Base-by-base conservation (phyloP, 2,113 vertebrate genomes). In the Perccottus glenii region DNA sequence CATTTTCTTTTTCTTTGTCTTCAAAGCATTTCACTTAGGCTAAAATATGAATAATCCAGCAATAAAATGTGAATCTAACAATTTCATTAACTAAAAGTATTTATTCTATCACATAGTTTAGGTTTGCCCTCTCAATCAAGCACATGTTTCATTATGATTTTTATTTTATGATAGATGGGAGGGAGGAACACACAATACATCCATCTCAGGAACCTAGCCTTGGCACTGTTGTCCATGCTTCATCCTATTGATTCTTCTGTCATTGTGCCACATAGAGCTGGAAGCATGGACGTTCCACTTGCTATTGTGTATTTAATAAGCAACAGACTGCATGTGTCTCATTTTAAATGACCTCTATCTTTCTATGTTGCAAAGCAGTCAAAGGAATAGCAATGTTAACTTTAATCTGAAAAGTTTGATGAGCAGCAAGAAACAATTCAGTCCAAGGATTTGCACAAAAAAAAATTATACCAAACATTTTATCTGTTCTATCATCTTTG, bases 231-330 rank as follows among this genome's bases (percentile, higher is more conserved):
- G 67, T 82, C 70, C 78, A 90, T 90, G 85, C 76, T 77, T 89
- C 84, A 91, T 83, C 48, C 7, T 87, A 90, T 91, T 78, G 89
- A 91, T 90, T 84, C 38, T 47, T 68, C 51, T 73, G 87, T 89
- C 86, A 85, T 65, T 68, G 70, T 77, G 71, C 75, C 73, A 78
- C 60, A 75, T 70, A 67, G 64, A 50, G 70, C 73, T 82, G 65
- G 74, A 78, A 87, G 78, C 76, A 80, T 40, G 50, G 74, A 81
- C 82, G 84, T 83, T 87, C 77, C 75, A 80, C 78, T 83, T 80
- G 64, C 60, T 49, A 35, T 65, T 60, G 44, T 76, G 84, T 86
- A 84, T 83, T 88, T 90, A 55, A 89, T 83, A 80, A 88, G 74
- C 62, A 71, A 82, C 55, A 85, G 81, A 83, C 81, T 78, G 69